These are phyloP conservation scores for Adela reaumurella DNA, from an alignment of 2,888 invertebrate species.

Conservation along the genomic window DNA sequence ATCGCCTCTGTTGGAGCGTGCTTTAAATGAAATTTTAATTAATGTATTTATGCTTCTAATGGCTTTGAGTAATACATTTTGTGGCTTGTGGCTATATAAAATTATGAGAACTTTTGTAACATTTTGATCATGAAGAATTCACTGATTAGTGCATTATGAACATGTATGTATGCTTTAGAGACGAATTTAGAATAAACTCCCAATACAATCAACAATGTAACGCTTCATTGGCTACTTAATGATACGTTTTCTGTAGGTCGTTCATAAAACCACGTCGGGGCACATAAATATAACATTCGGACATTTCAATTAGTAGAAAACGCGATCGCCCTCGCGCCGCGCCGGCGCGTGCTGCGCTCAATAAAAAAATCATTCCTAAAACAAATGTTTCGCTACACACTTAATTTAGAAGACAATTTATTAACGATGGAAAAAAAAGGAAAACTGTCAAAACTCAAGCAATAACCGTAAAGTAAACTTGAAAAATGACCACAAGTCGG, in stretches of 20 bases:
- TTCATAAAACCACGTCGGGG: background rate
- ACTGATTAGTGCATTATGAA: no score
- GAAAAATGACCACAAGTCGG: no score
- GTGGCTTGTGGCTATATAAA: no score
- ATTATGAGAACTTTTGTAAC: no score
- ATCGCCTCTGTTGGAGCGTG: background rate
- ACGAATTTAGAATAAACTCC: no score
- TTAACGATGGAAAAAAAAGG: background rate
- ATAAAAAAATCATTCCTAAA: background rate
- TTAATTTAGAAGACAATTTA: background rate
- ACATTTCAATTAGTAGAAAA: slow-evolving; percentile 42
- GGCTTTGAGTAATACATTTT: background rate
- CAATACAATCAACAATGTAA: no score
- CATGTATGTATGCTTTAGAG: no score
- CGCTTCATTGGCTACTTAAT: no score
- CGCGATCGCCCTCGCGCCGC: slow-evolving; percentile 23
- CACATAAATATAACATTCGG: slow-evolving; percentile 49
- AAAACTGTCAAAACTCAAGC: background rate
- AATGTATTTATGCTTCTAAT: background rate
- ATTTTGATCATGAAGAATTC: no score
- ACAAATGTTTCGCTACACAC: background rate
- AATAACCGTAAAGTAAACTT: background rate
- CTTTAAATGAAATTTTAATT: background rate
- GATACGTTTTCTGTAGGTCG: background rate
- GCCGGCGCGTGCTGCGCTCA: slow-evolving; percentile 25